These are phyloP conservation scores for Drosophila rufa DNA, from an alignment of 1,140 invertebrate genomes.

Conservation along the genomic window DNA sequence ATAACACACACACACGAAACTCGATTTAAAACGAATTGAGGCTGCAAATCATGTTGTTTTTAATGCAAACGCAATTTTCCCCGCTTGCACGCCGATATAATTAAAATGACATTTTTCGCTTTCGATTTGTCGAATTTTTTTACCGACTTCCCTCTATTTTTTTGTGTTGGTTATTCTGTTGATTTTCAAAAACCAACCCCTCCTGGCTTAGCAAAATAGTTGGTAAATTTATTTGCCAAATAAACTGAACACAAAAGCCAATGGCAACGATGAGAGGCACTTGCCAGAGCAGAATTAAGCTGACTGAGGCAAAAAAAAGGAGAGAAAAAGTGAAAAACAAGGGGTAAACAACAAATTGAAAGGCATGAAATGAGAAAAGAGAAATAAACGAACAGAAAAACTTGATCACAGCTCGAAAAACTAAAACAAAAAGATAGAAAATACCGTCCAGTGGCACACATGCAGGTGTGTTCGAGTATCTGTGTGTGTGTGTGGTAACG, in stretches of 20 bases:
- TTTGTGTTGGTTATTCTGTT: neutral
- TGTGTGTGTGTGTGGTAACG: constrained; percentile 50
- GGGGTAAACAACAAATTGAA: constrained; percentile 71
- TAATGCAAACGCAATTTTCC: constrained; percentile 31
- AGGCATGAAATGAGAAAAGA: constrained; percentile 59
- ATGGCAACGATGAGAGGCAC: constrained; percentile 54
- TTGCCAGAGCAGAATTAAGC: constrained; percentile 45
- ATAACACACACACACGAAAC: constrained; percentile 17
- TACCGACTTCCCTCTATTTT: neutral
- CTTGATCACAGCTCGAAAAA: constrained; percentile 30
- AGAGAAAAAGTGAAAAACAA: constrained; percentile 51
- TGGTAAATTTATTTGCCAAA: constrained; percentile 58
- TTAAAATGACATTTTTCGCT: constrained; percentile 40
- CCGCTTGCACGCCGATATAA: constrained; percentile 12
- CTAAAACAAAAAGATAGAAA: constrained; percentile 10
- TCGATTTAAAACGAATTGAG: constrained; percentile 28
- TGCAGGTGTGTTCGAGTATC: constrained; percentile 36
- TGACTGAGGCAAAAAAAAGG: constrained; percentile 36
- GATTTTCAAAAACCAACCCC: constrained; percentile 18
- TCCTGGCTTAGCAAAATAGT: constrained; percentile 49
- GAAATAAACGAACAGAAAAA: constrained; percentile 36
- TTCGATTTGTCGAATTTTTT: constrained; percentile 16
- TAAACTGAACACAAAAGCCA: constrained; percentile 61
- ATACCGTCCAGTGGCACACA: constrained; percentile 20
- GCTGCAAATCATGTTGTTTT: constrained; percentile 31